Evolutionary conservation across 2,113 vertebrate species (phyloP).

Genomic region (Pongo abelii): DNA sequence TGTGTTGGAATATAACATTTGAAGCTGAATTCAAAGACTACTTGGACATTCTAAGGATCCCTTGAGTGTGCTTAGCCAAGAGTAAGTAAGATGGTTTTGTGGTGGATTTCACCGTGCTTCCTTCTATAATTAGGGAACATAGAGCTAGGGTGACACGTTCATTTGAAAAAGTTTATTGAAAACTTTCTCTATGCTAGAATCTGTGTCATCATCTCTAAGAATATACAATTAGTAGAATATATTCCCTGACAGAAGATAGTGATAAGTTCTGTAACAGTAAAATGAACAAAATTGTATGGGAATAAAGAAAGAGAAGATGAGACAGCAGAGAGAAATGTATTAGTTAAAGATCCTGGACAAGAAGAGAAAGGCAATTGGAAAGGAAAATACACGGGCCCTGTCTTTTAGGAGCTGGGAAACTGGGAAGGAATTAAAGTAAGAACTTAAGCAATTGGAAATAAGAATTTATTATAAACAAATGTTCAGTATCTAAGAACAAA

Average conservation of each 20-base stretch:
- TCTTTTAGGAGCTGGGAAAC: not conserved
- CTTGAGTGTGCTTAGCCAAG: not conserved
- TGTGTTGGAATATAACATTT: not conserved
- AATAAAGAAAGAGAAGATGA: not conserved
- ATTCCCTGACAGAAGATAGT: not conserved
- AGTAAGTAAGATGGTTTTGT: not conserved
- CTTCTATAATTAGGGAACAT: not conserved
- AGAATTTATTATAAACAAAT: not conserved
- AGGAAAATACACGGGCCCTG: not conserved
- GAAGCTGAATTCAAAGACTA: not conserved
- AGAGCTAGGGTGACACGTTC: not conserved
- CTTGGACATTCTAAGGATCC: not conserved
- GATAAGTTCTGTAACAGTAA: not conserved
- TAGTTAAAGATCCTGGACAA: not conserved
- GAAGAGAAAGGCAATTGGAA: not conserved
- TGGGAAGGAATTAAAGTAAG: not conserved
- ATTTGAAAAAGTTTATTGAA: not conserved
- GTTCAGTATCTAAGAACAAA: not conserved
- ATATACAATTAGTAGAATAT: not conserved
- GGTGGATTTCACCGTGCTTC: not conserved
- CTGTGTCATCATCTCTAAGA: not conserved
- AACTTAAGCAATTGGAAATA: not conserved
- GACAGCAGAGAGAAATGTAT: not conserved
- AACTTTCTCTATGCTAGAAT: not conserved
- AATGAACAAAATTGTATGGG: not conserved